Evolutionary conservation across 2,797 vertebrate species (phyloP), one percentile per base, ranked within the genome.

Genomic region (Spinus pinus): DNA sequence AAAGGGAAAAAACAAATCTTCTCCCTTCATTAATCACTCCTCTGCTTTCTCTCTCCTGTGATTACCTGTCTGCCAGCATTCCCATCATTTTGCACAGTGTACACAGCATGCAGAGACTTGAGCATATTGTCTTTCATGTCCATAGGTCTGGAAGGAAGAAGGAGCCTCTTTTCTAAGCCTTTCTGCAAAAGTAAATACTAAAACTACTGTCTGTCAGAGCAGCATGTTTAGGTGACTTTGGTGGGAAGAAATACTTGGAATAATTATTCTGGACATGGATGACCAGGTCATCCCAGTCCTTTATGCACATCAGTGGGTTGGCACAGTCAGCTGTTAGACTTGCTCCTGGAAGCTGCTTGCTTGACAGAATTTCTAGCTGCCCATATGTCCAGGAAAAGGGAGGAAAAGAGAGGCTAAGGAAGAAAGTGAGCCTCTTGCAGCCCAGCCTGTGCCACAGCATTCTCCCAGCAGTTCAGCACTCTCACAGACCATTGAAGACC

Each of bases 1-100:
- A 91, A 80, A 6, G 25, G 0, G 37, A 0, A 0, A 2, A 4
- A 0, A 1, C 50, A 65, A 33, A 35, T 44, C 31, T 30, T 67
- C 78, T 81, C 16, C 7, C 18, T 25, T 70, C 14, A 27, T 54
- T 80, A 74, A 35, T 69, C 12, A 4, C 5, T 75, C 10, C 9
- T 84, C 51, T 80, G 41, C 42, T 90, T 66, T 70, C 31, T 58
- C 62, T 69, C 69, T 50, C 7, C 30, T 82, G 23, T 33, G 51
- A 17, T 60, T n/a, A 42, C 37, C n/a, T 70, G 4, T 24, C 74
- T 92, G 49, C 33, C 49, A 82, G 73, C 49, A 66, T 7, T 60
- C 81, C 64, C 30, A 5, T 50, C 17, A 24, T 89, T 71, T 79
- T 82, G 23, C 22, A 42, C 28, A 60, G 8, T 14, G 16, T 9